Base-by-base conservation (phyloP, 2,888 invertebrate genomes). In the Prosapia bicincta region DNA sequence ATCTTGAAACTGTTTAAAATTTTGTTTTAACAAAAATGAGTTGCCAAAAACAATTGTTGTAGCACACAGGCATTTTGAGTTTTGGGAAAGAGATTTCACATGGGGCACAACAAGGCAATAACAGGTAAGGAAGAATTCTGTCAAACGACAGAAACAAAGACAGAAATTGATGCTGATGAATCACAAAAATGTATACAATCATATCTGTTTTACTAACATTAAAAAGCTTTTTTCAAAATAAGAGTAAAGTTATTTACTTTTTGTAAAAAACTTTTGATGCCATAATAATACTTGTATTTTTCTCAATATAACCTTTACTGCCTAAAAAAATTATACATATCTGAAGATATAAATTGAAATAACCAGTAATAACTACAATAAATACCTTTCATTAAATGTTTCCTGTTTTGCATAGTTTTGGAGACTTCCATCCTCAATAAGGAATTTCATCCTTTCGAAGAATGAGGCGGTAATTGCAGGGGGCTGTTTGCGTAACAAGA, bases 391-490 rank as follows among this genome's bases (percentile, higher is more conserved):
- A 86, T 98, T 98, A 87, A 99, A 99, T 32, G 95, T 96, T 84
- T 96, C 95, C 84, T 94, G 92, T 81, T 96, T 93, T 10, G 99
- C 97, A 86, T 98, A 99, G 86, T 95, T 97, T 86, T 99, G 99
- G 72, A 99, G 91, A 85, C 98, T 98, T 84, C 97, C 97, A 85
- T 98, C 97, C 85, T 99, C 98, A 81, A 99, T 97, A 80, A 99
- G 89, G 88, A 99, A 99, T 84, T 96, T 96, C 95, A 98, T 97
- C 83, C 98, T 90, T 85, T 99, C 97, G 84, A 97, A 98, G 89
- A 99, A 99, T 0, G 98, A 97, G 0, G 98, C 98, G 0, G 98
- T 98, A 82, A 97, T 95, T 26, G 96, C 95, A 1, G 98, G 97
- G 0, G 98, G 97, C 84, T 98, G 98, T 85, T 98, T 98, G 76